Percentiles rank a stretch among this genome's conserved stretches.
These are phyloP conservation scores for Halichoeres trimaculatus DNA, from an alignment of 2,113 vertebrate genomes.

Conservation along the genomic window DNA sequence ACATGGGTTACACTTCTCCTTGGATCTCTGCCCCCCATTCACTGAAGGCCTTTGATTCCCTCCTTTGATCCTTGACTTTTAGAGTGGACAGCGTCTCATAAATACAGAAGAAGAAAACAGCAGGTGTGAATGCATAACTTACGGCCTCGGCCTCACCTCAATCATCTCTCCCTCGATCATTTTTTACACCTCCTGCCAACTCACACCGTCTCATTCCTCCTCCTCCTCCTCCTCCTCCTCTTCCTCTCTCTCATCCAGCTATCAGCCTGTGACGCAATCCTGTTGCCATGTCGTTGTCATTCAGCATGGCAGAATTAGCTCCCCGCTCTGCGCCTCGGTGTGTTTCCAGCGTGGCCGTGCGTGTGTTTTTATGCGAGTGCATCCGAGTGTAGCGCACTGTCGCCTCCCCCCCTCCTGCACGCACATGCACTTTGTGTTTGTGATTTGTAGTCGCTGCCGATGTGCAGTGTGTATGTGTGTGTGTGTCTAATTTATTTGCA, in stretches of 20 bases:
- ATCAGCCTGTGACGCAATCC: conserved; percentile 73
- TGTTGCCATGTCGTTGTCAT: conserved; percentile 78
- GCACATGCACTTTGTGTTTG: conserved; percentile 4
- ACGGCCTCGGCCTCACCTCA: conserved; percentile 62
- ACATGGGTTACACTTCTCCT: conserved; percentile 29
- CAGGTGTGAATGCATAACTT: conserved; percentile 71
- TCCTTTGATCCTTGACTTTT: conserved; percentile 72
- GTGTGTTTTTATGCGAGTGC: conserved; percentile 15
- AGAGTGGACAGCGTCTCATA: conserved; percentile 67
- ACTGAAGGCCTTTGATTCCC: conserved; percentile 60
- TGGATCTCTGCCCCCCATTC: conserved; percentile 47
- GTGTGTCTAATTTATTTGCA: conserved; percentile 65
- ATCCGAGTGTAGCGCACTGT: conserved; percentile 26
- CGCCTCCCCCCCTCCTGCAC: neutral
- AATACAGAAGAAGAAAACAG: conserved; percentile 68
- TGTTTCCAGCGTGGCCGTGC: neutral
- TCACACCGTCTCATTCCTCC: conserved; percentile 19
- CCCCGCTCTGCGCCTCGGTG: conserved; percentile 15
- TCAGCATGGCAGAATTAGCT: conserved; percentile 75
- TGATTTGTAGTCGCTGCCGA: conserved; percentile 56
- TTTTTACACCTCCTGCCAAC: conserved; percentile 44
- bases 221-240: conserved; percentile 10
- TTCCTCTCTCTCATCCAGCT: conserved; percentile 42
- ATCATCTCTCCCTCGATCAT: conserved; percentile 60
- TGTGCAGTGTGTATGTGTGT: conserved; percentile 8